These are phyloP conservation scores for Gymnodraco acuticeps DNA, from an alignment of 2,797 vertebrate genomes.

Conservation along the genomic window DNA sequence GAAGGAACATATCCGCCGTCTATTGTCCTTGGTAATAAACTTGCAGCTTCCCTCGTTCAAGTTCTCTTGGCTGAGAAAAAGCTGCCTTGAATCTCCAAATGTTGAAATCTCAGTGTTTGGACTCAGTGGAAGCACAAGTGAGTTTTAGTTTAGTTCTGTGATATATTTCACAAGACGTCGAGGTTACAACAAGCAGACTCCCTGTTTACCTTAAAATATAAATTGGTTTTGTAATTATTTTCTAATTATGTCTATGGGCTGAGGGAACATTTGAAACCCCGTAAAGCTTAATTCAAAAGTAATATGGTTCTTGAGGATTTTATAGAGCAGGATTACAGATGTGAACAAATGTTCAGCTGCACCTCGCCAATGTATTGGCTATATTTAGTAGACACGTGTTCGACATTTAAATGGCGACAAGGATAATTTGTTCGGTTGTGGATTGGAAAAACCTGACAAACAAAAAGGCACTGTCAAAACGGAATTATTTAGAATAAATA, in stretches of 20 bases:
- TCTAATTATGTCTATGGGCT: neutral
- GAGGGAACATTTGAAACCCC: neutral
- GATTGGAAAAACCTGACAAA: neutral
- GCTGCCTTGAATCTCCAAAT: constrained; percentile 10
- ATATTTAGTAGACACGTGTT: neutral
- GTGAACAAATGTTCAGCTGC: no score
- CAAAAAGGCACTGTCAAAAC: neutral
- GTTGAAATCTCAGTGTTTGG: constrained; percentile 5
- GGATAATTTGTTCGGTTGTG: neutral
- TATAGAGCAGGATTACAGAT: neutral
- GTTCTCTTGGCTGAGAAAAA: constrained; percentile 86
- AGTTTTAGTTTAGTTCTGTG: neutral
- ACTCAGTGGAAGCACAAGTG: constrained; percentile 3
- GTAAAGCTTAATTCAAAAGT: neutral
- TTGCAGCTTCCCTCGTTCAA: constrained; percentile 96
- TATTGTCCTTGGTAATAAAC: constrained; percentile 99
- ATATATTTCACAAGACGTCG: neutral
- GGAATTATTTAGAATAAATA: no score
- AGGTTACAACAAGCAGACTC: neutral
- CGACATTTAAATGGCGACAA: neutral
- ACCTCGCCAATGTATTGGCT: neutral
- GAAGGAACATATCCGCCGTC: constrained; percentile 90
- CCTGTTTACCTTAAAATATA: neutral
- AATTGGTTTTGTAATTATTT: constrained; percentile 4
- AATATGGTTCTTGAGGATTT: neutral